Evolutionary conservation across 2,113 vertebrate genomes (phyloP).

Genomic region (Microtus oregoni): DNA sequence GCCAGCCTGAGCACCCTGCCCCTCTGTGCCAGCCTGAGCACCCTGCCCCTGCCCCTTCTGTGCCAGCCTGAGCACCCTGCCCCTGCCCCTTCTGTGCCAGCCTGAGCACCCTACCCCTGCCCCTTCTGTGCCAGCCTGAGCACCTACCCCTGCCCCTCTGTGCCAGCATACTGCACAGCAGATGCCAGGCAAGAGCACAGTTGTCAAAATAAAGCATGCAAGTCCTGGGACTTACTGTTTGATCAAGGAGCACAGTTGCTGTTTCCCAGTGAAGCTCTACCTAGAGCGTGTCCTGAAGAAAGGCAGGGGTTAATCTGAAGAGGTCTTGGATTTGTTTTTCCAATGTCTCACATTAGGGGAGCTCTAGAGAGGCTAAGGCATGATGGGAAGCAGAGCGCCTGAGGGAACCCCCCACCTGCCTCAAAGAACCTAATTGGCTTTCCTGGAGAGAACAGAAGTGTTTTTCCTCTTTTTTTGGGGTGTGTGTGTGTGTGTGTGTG

Average conservation of each 20-base stretch:
- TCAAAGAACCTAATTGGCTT: slow-evolving; percentile 77
- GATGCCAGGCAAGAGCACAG: slow-evolving; percentile 42
- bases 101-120: no score
- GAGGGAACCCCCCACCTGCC: slow-evolving; percentile 73
- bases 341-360: slow-evolving; percentile 81
- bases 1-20: neutral
- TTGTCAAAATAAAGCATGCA: slow-evolving; percentile 61
- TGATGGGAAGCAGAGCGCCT: slow-evolving; percentile 74
- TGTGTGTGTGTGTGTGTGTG: neutral
- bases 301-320: slow-evolving; percentile 76
- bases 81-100: neutral
- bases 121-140: no score
- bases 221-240: neutral
- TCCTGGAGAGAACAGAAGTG: slow-evolving; percentile 60
- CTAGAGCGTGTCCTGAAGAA: slow-evolving; percentile 9
- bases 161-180: neutral
- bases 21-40: neutral
- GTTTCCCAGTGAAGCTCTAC: slow-evolving; percentile 60
- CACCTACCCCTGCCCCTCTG: neutral
- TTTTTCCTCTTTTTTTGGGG: slow-evolving; percentile 3
- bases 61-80: neutral
- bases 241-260: slow-evolving; percentile 68
- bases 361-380: slow-evolving; percentile 71
- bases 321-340: slow-evolving; percentile 79
- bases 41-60: no score